A percentile compares a stretch with the other conserved stretches of the same genome.
Conservation (phyloP, 2,113 vertebrate species). For the Conger conger region DNA sequence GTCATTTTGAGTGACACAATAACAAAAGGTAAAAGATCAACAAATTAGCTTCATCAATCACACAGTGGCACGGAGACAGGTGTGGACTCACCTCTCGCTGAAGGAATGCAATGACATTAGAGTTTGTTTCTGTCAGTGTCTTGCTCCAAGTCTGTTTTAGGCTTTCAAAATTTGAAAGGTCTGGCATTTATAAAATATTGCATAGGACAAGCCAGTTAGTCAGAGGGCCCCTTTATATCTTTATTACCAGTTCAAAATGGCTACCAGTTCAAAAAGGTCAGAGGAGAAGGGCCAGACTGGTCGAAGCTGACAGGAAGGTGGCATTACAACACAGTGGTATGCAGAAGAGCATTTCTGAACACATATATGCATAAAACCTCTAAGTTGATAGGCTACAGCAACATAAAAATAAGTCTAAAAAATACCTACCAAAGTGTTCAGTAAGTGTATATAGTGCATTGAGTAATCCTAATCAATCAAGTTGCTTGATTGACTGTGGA, state of each 20-base stretch:
- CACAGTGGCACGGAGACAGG: neutral
- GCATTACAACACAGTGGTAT: too few species aligned
- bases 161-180: neutral
- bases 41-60: conserved; percentile 30
- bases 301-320: too few species aligned
- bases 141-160: neutral
- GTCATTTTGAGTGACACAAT: neutral
- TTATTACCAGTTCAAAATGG: neutral
- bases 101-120: conserved; percentile 7
- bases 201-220: neutral
- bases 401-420: too few species aligned
- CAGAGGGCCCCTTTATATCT: neutral
- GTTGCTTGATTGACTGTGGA: too few species aligned
- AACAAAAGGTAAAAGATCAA: conserved; percentile 22
- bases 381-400: too few species aligned
- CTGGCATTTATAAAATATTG: neutral
- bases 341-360: too few species aligned
- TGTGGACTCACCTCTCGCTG: neutral
- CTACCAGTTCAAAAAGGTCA: too few species aligned
- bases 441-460: too few species aligned
- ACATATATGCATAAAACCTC: too few species aligned
- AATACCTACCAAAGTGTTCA: too few species aligned
- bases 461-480: too few species aligned
- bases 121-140: neutral
- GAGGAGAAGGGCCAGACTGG: too few species aligned